Base-by-base conservation (phyloP, 2,888 invertebrate genomes). In the Dromius quadrimaculatus region DNA sequence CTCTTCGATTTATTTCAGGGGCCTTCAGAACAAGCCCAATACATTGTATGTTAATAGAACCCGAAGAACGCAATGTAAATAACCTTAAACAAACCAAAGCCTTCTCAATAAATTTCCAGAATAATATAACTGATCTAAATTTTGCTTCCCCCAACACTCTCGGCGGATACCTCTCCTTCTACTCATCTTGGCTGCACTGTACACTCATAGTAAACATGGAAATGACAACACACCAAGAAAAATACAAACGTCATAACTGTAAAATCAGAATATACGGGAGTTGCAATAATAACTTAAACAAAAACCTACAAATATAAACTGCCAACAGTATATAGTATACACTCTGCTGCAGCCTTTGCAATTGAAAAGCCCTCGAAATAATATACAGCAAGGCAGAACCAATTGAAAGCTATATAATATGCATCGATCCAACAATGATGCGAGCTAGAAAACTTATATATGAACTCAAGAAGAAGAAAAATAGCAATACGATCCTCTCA, bases 361-460 rank as follows among this genome's bases (percentile, higher is more conserved):
- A 41, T 41, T 8, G 41, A 15, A 41, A 41, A 13, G 3, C 2
- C 2, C 41, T 41, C 13, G 41, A 41, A 41, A 15, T 13, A 15
- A 15, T 41, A 13, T 2, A 41, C 9, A 15, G 17, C 41, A 41
- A 6, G 3, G 11, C 5, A 13, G 17, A 6, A 3, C 41, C 41
- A 41, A 11, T 9, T 36, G 41, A 41, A 2, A 41, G 15, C 13
- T n/a, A 41, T 8, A 8, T 41, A 15, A 41, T 41, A 15, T 41
- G 41, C 41, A 15, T 15, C 15, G 13, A 41, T n/a, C 28, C 28
- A 5, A 8, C 28, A 28, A 28, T 28, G 3, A 28, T 3, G 8
- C 3, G 4, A 3, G 8, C 2, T 61, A 74, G 71, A 74, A 81
- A 80, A 81, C 41, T 41, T 41, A 41, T n/a, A 41, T n/a, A 41